Evolutionary conservation across 2,888 invertebrate species (phyloP), one percentile per base, ranked within the genome.

Genomic region (Ganaspis brasiliensis): DNA sequence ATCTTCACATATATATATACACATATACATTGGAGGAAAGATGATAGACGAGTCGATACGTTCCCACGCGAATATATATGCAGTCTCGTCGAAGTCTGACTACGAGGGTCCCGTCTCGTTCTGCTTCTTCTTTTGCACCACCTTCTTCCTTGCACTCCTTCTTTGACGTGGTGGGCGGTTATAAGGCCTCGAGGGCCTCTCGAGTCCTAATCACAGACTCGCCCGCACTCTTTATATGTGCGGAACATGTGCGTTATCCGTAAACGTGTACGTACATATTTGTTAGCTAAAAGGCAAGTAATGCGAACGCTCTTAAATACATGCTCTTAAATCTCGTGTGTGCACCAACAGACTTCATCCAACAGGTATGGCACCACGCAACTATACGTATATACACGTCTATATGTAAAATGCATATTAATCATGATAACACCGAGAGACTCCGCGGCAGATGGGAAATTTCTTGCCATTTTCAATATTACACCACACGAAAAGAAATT

Each of bases 11-110:
- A 40, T 72, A 73, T 81, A 16, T 45, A 40, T 40, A 37, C 19
- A 21, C 24, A 40, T 73, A 73, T 81, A 75, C 74, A 79, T 78
- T 82, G 75, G 83, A 79, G 82, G 82, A 82, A 81, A 83, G 83
- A 88, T 88, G 89, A 89, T 88, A 87, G 87, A 89, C 89, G 89
- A 90, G 88, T 86, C 87, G 87, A 89, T 89, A 88, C 85, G 89
- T 90, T 89, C 90, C 89, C 90, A 90, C 90, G 89, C 88, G 86
- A 78, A 67, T 16, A 19, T 40, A 77, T 79, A 73, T 73, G 63
- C 63, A 67, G 67, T 67, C 67, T 67, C 67, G 67, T 45, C 67
- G 24, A 78, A 76, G 75, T 81, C 78, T 81, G 81, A 78, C 78
- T 81, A 75, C 76, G 73, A 77, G 72, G 35, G 73, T 80, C 78